phyloP scores from a whole-genome alignment of 2,113 vertebrate genomes.

The Eurypyga helias region DNA sequence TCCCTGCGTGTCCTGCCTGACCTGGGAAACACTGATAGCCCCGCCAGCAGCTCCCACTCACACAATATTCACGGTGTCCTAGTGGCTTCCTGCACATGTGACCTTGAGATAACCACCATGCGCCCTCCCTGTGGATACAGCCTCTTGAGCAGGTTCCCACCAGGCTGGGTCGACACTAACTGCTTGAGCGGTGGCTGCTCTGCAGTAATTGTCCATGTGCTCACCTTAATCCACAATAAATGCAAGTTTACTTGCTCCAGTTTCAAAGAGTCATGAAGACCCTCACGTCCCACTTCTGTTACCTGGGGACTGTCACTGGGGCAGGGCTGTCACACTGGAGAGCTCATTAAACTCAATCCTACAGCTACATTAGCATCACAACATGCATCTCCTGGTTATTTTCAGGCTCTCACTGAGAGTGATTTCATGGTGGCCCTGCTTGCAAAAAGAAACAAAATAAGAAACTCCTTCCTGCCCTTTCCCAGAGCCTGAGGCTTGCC shows the following conservation, averaged over 20 bases:
- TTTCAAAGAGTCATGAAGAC: neutral
- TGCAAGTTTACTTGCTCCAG: neutral
- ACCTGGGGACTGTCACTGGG: rapidly evolving
- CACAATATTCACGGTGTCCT: neutral
- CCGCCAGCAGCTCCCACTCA: neutral
- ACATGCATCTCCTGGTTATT: rapidly evolving
- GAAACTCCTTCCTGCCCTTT: neutral
- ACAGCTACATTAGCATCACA: neutral
- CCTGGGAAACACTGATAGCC: neutral
- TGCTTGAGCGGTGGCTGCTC: neutral
- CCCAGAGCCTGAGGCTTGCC: neutral
- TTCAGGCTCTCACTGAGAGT: neutral
- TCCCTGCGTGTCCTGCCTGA: constrained; percentile 26
- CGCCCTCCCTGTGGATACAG: neutral
- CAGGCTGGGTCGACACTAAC: neutral
- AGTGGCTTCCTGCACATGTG: neutral
- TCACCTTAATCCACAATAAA: neutral
- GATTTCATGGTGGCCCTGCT: neutral
- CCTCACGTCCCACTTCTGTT: rapidly evolving
- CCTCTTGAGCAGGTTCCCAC: constrained; percentile 7
- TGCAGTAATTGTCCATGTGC: neutral
- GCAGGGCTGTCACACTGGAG: neutral
- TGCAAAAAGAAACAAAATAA: neutral
- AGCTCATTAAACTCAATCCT: neutral
- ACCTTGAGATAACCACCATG: neutral